Evolutionary conservation across 2,888 invertebrate genomes (phyloP), one percentile per base, ranked within the genome.

Genomic region (Ophonus ardosiacus): DNA sequence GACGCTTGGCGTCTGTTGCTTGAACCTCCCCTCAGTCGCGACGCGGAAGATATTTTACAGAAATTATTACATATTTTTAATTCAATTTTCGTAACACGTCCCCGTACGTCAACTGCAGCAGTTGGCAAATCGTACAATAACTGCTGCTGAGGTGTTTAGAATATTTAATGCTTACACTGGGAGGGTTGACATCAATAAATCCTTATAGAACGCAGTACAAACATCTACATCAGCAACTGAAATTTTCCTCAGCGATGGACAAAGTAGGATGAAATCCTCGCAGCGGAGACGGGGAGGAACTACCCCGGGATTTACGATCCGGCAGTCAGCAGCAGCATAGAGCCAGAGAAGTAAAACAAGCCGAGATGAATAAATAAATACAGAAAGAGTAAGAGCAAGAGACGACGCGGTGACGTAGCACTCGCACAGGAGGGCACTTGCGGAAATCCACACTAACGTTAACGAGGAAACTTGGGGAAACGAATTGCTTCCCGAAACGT

Each of bases 291-390:
- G 71, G 71, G 17, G 43, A 51, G 43, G 43, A 74, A 18, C 43
- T 40, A 68, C 18, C 24, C 63, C 31, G 68, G 65, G 63, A 78
- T 78, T 78, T 76, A 84, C 84, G 63, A 65, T 63, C 56, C 76
- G 18, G 76, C 21, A 68, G 63, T 76, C 84, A 24, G 63, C 63
- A 61, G 61, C 78, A 24, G 63, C 63, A 61, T 13, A 18, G 21
- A 43, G 21, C 38, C 56, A 40, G 59, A 78, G 31, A 31, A 31
- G 51, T 63, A 84, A 78, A 83, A 83, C 83, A 83, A 74, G 43
- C 59, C 83, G 68, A 76, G 76, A 76, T 83, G 83, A 83, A 83
- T 83, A 83, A 83, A 83, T 83, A 83, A 83, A 83, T 83, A 76
- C 74, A 38, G 74, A 68, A 74, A 76, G 83, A 74, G 74, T 79